phyloP scores from a whole-genome alignment of 2,113 vertebrate species.

The Urocitellus parryii region DNA sequence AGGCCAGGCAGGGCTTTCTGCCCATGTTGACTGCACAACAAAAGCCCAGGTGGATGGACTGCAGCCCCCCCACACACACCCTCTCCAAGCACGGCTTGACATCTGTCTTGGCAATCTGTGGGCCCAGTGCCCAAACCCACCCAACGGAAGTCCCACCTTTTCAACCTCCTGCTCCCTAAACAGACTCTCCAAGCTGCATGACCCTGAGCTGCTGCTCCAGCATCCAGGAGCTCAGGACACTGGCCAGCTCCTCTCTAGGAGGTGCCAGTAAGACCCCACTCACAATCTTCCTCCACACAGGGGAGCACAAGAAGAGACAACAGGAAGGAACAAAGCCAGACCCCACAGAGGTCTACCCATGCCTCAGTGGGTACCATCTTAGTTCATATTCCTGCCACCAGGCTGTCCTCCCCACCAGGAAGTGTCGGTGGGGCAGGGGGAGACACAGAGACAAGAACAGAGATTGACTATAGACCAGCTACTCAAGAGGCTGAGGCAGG shows the following conservation, averaged over 20 bases:
- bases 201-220: not conserved
- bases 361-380: not conserved
- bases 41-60: slow-evolving; percentile 50
- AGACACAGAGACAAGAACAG: not conserved
- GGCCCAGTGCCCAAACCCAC: not conserved
- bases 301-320: not conserved
- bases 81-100: not conserved
- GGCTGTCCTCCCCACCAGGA: not conserved
- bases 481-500: not conserved
- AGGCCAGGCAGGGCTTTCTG: not conserved
- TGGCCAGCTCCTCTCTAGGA: not conserved
- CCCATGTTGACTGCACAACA: slow-evolving; percentile 69
- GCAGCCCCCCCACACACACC: not conserved
- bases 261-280: not conserved
- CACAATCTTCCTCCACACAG: not conserved
- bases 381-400: not conserved
- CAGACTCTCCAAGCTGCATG: not conserved
- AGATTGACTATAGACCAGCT: not conserved
- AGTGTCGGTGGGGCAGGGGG: rapidly evolving
- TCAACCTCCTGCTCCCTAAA: not conserved
- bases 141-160: not conserved
- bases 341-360: not conserved
- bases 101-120: not conserved
- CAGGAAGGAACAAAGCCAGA: not conserved
- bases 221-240: not conserved